Evolutionary conservation across 1,140 invertebrate species (phyloP), one percentile per base, ranked within the genome.

Genomic region (Ephestia elutella): DNA sequence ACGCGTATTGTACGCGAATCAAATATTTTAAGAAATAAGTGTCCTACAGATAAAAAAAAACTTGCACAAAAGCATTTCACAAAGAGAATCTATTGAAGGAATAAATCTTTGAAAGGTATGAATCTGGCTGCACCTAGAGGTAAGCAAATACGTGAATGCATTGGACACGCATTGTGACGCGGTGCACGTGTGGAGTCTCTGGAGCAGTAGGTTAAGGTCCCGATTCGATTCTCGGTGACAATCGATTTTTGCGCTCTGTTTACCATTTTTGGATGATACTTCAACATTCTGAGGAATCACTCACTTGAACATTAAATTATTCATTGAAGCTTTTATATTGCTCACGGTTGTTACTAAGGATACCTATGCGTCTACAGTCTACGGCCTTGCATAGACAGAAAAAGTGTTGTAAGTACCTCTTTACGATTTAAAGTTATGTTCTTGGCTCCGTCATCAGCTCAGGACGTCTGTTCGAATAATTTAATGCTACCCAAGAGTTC

Each of bases 81-180:
- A 53, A 53, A 53, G 50, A 25, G 13, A 25, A 25, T 53, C 50
- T 25, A 53, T 65, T 62, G 71, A 75, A 62, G 56, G 58, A 59
- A 63, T 63, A 73, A 70, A 54, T 56, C 57, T 66, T 66, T 51
- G 66, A 57, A 70, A 57, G 59, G 56, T 59, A 58, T 75, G 56
- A 74, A 74, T 74, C 57, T 49, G 38, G 49, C 21, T 25, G 21
- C 21, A 11, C 30, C 11, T 32, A 62, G 60, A 60, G 64, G 64
- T 74, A 75, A 79, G 75, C 70, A 84, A 80, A 82, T 72, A 80
- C 66, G 63, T 77, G 70, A 80, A 81, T 78, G 66, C 70, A 71
- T 77, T 74, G 57, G 70, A 66, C 54, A 66, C 63, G 75, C 68
- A 71, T 78, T 81, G 68, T 78, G 66, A 66, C 49, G 21, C 56